Evolutionary conservation across 2,888 invertebrate genomes (phyloP), one percentile per base, ranked within the genome.

Genomic region (Pemphredon lugubris): DNA sequence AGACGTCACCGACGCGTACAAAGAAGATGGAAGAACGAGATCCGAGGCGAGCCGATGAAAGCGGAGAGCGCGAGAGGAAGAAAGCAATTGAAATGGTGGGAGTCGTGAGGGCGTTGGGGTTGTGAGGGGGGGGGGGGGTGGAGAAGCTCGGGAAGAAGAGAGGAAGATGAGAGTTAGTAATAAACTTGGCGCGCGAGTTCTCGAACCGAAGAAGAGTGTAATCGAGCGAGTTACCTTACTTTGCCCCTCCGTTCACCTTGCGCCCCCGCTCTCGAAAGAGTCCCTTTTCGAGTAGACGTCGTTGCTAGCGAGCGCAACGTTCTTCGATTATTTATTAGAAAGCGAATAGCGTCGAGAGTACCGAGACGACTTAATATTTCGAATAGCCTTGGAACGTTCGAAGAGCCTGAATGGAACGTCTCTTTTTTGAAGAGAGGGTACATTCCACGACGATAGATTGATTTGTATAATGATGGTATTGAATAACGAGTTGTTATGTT

Each of bases 151-250:
- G 44, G 40, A 32, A 48, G 23, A 57, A 6, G 14, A 40, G 32
- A 58, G 23, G 61, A 50, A 58, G 14, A 54, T 73, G 78, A 79
- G 79, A 76, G 80, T 76, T 82, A 63, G 75, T 83, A 84, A 85
- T 84, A 82, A 86, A 83, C 77, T 83, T 84, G 76, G 75, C 73
- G 80, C 72, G 58, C 67, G 74, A 80, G 81, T 83, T 84, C 69
- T 76, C 77, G 73, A 82, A 86, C 83, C 81, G 79, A 83, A 80
- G 82, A 84, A 80, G 79, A 74, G 76, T 77, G 82, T 83, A 84
- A 83, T 83, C 83, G 82, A 81, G 82, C 80, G 77, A 75, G 75
- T 78, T 82, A 65, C 71, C 81, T 82, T 82, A 81, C 79, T 79
- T 79, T 75, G 70, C 59, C 55, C 68, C 66, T 72, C 59, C 74